phyloP scores from a whole-genome alignment of 2,113 vertebrate species.

The Gallinago jamesoni region DNA sequence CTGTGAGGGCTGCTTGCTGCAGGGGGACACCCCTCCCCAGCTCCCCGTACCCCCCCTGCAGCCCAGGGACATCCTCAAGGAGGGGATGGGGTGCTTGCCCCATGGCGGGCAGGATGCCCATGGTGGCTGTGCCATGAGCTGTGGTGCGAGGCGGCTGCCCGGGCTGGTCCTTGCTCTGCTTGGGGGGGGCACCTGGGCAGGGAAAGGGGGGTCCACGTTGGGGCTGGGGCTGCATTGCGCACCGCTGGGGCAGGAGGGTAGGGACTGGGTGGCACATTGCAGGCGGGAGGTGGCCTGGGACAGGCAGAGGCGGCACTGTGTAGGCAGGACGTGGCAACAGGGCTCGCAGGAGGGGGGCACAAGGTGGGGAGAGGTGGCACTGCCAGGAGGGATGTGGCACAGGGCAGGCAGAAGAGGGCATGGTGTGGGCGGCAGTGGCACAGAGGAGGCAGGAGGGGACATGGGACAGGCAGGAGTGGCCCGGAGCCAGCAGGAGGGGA shows the following conservation, averaged over 20 bases:
- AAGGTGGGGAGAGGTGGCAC: too few relatives aligned
- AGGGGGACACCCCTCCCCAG: background rate
- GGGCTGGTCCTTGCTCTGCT: background rate
- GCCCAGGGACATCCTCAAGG: background rate
- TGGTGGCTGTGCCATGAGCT: background rate
- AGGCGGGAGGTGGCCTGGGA: too few relatives aligned
- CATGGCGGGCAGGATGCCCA: accelerated
- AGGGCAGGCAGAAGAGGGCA: background rate
- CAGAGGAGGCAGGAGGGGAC: background rate
- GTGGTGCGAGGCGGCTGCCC: accelerated
- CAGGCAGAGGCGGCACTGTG: background rate
- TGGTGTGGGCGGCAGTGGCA: background rate
- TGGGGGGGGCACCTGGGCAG: background rate
- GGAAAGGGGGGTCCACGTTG: background rate
- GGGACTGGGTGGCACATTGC: background rate
- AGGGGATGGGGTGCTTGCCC: accelerated
- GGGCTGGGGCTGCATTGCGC: background rate
- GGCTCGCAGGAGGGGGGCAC: background rate
- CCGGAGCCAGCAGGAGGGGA: accelerated
- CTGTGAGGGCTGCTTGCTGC: background rate
- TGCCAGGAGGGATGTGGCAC: too few relatives aligned
- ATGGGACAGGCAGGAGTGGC: too few relatives aligned
- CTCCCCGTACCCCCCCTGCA: background rate
- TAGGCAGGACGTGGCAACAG: background rate
- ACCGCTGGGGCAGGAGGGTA: background rate